Evolutionary conservation across 2,888 invertebrate genomes (phyloP), one percentile per base, ranked within the genome.

Genomic region (Phanerotoma sp.): DNA sequence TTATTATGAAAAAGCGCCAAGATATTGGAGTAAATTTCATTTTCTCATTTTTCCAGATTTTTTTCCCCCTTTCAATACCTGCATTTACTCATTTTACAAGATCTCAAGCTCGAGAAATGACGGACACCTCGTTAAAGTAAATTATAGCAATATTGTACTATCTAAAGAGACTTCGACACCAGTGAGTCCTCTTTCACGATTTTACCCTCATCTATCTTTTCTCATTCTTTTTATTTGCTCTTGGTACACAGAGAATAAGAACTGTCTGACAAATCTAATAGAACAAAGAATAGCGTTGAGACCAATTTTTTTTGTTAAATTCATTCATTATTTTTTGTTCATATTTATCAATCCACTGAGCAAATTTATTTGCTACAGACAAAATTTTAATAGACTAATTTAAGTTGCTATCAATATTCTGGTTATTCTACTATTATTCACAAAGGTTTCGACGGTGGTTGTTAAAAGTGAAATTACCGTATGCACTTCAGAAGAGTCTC

Each of bases 61-160:
- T 13, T 35, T 35, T 35, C 11, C 18, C 18, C 38, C 20, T 20
- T 38, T 11, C 11, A 38, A 38, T 16, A 38, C 20, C 35, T 15
- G n/a, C 35, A 20, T 5, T 38, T 20, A 18, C 4, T 15, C 35
- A 35, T n/a, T n/a, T n/a, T n/a, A 25, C 25, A 25, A 25, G 25
- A 25, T 25, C 38, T 20, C 3, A 18, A 3, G 38, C 38, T 5
- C 9, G 11, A 16, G 16, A 13, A 33, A 46, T 46, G 46, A 46
- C 33, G 46, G 33, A 46, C 32, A 46, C 33, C 46, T 46, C 46
- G 46, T 46, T 46, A 46, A 33, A 35, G 33, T 46, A 35, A 46
- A 46, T 46, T 46, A 46, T 30, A 33, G 35, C 33, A 46, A 46
- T 46, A 46, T 46, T 35, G 9, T 30, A 30, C 16, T 20, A 20